Base-by-base conservation (phyloP, 1,140 invertebrate genomes). In the Heterodera carotae region DNA sequence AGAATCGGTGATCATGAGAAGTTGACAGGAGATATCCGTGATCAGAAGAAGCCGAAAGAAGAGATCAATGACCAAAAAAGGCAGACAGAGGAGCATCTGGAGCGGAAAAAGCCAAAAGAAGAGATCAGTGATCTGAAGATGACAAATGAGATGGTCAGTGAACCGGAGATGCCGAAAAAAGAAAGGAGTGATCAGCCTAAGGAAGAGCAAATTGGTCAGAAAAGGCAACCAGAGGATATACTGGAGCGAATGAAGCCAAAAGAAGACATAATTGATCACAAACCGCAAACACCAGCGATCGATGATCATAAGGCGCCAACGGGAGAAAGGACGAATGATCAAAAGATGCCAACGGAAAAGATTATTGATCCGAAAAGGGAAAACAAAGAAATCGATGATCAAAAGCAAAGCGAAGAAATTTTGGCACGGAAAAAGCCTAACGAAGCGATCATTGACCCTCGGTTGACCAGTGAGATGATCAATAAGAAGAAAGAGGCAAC, bases 301-400 rank as follows among this genome's bases (percentile, higher is more conserved):
- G 22, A 56, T 22, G 48, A 53, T 22, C 48, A 53, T 8, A 53
- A n/a, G 48, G 22, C 15, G 48, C 22, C 68, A 12, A 69, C 8
- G 27, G 48, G 12, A 25, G 31, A 34, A 33, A 25, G 22, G 6
- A n/a, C 39, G 18, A 48, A 4, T 56, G 48, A 56, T 56, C 48
- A 56, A 56, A 31, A 70, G 15, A 12, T 29, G 29, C 27, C 39
- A 10, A 29, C 5, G 31, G 31, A 25, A 3, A 33, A 36, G 53
- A 10, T 29, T 0, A 69, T 25, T 34, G 27, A 69, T 18, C 6
- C 25, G 48, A 7, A 29, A 12, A 69, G 31, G 8, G 18, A 69
- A 69, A 69, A 69, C 31, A 22, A 69, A 69, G 25, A 69, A 34
- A n/a, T 48, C 68, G 53, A 69, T 48, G 53, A 10, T 39, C 36